phyloP scores from a whole-genome alignment of 2,797 vertebrate species.

The Melanotaenia trifasciata region DNA sequence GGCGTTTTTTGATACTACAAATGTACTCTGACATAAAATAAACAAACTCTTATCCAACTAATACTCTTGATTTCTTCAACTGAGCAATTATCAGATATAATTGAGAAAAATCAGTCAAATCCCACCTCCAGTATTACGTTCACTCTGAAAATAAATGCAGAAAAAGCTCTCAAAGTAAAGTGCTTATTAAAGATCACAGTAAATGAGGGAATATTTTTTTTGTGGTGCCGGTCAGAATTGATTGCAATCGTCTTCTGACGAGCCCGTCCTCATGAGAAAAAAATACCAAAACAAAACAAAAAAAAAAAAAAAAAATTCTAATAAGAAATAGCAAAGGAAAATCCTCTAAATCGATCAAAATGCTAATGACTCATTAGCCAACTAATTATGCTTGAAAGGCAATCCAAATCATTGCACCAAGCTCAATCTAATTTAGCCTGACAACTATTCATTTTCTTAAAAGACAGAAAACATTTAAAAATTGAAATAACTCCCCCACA shows the following conservation, averaged over 20 bases:
- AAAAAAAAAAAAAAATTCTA: background rate
- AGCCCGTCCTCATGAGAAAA: constrained; percentile 8
- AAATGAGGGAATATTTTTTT: constrained; percentile 7
- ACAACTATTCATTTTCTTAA: constrained; percentile 7
- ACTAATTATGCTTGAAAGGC: constrained; percentile 26
- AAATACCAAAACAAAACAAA: background rate
- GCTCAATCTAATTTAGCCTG: constrained; percentile 2
- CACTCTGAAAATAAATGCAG: constrained; percentile 8
- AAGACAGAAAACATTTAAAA: background rate
- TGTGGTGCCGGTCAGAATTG: constrained; percentile 1
- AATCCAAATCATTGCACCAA: constrained; percentile 18
- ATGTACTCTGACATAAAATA: constrained; percentile 3
- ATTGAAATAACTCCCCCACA: background rate
- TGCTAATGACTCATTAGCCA: constrained; percentile 24
- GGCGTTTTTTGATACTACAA: background rate
- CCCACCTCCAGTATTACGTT: background rate
- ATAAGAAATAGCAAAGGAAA: constrained; percentile 11
- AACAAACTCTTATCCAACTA: background rate
- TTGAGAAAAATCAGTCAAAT: constrained; percentile 9
- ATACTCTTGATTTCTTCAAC: constrained; percentile 1
- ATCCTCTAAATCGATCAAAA: constrained; percentile 7
- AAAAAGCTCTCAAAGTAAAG: background rate
- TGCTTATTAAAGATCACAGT: constrained; percentile 22
- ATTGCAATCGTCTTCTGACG: background rate
- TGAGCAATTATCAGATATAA: constrained; percentile 20